Evolutionary conservation across 2,113 vertebrate genomes (phyloP).

Genomic region (Thunnus thynnus): DNA sequence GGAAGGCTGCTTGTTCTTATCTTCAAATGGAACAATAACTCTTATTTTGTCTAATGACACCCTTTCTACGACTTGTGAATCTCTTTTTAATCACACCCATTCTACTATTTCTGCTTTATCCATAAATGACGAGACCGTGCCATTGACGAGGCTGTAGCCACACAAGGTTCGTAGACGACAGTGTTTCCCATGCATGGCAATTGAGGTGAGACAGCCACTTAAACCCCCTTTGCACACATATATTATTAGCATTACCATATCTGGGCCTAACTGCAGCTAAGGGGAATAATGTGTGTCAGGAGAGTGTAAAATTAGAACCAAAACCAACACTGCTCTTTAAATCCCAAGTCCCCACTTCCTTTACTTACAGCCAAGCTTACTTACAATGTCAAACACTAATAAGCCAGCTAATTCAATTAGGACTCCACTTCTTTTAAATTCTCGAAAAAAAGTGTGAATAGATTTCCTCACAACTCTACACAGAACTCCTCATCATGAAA

Average conservation of each 20-base stretch:
- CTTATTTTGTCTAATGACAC: conserved; percentile 48
- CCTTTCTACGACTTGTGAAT: conserved; percentile 25
- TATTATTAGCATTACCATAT: conserved; percentile 75
- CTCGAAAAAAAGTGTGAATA: conserved; percentile 59
- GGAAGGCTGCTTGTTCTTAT: conserved; percentile 45
- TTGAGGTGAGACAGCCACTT: conserved; percentile 69
- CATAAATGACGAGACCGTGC: conserved; percentile 47
- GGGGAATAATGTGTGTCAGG: conserved; percentile 78
- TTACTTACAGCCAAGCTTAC: conserved; percentile 72
- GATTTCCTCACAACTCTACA: conserved; percentile 68
- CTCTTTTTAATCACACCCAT: conserved; percentile 40
- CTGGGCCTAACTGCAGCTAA: conserved; percentile 75
- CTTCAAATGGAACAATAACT: conserved; percentile 52
- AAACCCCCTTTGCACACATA: conserved; percentile 61
- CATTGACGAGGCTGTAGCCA: conserved; percentile 26
- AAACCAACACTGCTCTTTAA: conserved; percentile 73
- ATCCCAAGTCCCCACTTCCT: conserved; percentile 70
- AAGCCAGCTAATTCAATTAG: conserved; percentile 83
- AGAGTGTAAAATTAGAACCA: conserved; percentile 81
- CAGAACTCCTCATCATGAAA: conserved; percentile 73
- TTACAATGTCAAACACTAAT: conserved; percentile 77
- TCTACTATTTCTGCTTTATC: conserved; percentile 39
- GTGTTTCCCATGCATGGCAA: conserved; percentile 48
- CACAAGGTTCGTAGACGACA: conserved; percentile 21
- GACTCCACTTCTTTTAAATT: conserved; percentile 63